Evolutionary conservation across 2,888 invertebrate genomes (phyloP).

Genomic region (Lepeophtheirus nordmannii): DNA sequence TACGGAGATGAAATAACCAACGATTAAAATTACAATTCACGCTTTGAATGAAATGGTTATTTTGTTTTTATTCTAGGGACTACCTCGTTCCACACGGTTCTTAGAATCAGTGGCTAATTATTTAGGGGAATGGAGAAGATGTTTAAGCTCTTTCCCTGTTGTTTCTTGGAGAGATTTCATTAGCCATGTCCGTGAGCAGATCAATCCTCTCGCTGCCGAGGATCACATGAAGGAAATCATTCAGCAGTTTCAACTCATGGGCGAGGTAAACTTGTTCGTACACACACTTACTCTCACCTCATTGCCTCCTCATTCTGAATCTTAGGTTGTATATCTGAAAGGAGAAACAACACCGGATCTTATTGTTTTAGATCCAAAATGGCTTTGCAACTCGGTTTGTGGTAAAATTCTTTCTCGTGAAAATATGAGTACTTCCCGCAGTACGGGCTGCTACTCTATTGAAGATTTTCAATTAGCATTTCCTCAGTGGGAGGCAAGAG

Average conservation of each 20-base stretch:
- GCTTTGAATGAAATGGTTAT: too few relatives aligned
- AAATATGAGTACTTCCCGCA: constrained; percentile 40
- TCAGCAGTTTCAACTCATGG: constrained; percentile 47
- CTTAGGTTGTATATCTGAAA: constrained; percentile 44
- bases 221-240: constrained; percentile 47
- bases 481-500: constrained; percentile 51
- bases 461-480: constrained; percentile 57
- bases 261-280: constrained; percentile 42
- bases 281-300: too few relatives aligned
- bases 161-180: constrained; percentile 45
- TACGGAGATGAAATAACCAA: too few relatives aligned
- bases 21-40: too few relatives aligned
- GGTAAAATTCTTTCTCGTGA: constrained; percentile 48
- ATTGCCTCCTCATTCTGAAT: constrained; percentile 20
- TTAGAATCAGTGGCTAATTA: constrained; percentile 43
- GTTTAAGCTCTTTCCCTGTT: constrained; percentile 45
- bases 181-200: constrained; percentile 41
- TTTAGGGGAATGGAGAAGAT: constrained; percentile 40
- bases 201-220: constrained; percentile 49
- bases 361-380: constrained; percentile 48
- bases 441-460: constrained; percentile 52
- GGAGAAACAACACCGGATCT: constrained; percentile 43
- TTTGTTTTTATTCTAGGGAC: constrained; percentile 30
- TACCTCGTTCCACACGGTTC: constrained; percentile 43
- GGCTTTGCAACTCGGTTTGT: constrained; percentile 50